A percentile compares a stretch with the other conserved stretches of the same genome.
These are phyloP conservation scores for Myotis pilosus DNA, from an alignment of 2,797 vertebrate genomes.

Conservation along the genomic window DNA sequence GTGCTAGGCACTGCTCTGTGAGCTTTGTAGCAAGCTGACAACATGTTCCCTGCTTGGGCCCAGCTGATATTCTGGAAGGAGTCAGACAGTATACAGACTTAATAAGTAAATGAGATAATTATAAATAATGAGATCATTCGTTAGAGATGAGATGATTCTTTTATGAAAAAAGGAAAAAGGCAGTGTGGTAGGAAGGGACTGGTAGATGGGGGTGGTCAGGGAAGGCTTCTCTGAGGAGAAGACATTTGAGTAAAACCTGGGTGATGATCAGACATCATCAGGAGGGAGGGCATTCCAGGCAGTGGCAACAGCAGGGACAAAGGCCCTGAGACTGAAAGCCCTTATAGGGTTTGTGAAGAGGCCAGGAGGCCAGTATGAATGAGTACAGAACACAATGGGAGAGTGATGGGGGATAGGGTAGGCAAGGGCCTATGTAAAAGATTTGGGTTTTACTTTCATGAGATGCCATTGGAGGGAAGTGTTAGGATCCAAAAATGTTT, in stretches of 20 bases:
- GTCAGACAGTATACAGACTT: background rate
- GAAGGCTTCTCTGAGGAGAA: background rate
- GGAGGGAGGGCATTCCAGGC: background rate
- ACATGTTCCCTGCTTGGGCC: background rate
- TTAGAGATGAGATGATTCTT: background rate
- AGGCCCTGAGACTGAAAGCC: background rate
- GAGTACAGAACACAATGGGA: background rate
- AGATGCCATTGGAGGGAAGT: background rate
- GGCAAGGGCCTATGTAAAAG: background rate
- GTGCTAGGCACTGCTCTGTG: background rate
- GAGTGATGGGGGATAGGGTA: background rate
- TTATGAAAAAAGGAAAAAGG: background rate
- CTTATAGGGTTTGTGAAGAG: background rate
- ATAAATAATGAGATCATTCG: background rate
- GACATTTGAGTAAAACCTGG: background rate
- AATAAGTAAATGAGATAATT: background rate
- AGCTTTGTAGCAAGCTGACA: background rate
- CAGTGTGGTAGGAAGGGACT: background rate
- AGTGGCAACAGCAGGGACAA: background rate
- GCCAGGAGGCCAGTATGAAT: background rate
- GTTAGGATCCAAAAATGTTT: background rate
- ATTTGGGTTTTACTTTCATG: background rate
- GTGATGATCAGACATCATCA: background rate
- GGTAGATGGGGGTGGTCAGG: background rate
- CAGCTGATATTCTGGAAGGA: background rate